These are phyloP conservation scores for Tenthredo amoena DNA, from an alignment of 2,888 invertebrate genomes.

Conservation along the genomic window DNA sequence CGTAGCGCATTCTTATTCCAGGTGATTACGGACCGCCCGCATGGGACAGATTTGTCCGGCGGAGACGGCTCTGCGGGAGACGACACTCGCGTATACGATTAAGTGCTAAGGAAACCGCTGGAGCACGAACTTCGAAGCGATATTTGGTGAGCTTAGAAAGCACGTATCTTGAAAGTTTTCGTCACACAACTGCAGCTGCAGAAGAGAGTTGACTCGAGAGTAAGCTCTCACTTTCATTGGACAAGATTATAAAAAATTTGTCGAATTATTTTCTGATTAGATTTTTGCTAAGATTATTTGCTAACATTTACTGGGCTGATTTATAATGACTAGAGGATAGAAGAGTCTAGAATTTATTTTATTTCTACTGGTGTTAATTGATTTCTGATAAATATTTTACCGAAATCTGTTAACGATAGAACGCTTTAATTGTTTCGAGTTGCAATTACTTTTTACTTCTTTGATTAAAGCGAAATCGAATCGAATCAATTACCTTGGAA, in stretches of 20 bases:
- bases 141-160: constrained; percentile 15
- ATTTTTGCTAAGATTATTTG: neutral
- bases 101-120: neutral
- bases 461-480: neutral
- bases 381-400: neutral
- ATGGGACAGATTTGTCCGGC: constrained; percentile 37
- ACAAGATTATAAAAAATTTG: neutral
- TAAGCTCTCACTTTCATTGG: neutral
- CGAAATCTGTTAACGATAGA: neutral
- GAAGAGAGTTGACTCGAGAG: neutral
- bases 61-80: constrained; percentile 6
- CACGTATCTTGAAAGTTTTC: neutral
- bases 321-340: neutral
- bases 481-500: neutral
- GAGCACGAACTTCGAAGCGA: neutral
- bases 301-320: neutral
- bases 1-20: constrained; percentile 27
- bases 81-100: constrained; percentile 16
- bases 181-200: neutral
- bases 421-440: neutral
- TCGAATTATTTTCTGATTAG: neutral
- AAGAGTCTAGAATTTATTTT: neutral
- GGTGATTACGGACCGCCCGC: constrained; percentile 40
- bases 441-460: neutral
- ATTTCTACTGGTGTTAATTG: neutral